These are phyloP conservation scores for Ametastegia equiseti DNA, from an alignment of 2,888 invertebrate species.

Conservation along the genomic window DNA sequence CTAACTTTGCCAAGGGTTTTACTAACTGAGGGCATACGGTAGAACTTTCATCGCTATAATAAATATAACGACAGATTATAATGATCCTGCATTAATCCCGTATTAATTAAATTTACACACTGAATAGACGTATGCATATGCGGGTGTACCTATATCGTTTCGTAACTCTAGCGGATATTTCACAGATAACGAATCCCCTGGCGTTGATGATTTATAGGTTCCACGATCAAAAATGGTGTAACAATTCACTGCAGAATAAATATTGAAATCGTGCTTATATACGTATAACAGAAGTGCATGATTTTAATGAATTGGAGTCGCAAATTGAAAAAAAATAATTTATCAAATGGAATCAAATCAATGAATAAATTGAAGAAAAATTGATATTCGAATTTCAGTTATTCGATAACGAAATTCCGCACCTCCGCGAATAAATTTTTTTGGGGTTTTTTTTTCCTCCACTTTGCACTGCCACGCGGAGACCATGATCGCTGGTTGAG, in stretches of 20 bases:
- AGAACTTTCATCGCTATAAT: neutral
- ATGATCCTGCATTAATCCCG: neutral
- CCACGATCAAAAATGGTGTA: neutral
- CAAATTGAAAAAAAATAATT: neutral
- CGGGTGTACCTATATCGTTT: neutral
- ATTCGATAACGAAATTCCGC: conserved; percentile 5
- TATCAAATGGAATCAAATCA: neutral
- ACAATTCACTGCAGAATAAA: conserved; percentile 16
- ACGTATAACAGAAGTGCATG: neutral
- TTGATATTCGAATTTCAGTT: neutral
- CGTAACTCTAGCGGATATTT: neutral
- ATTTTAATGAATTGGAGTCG: neutral
- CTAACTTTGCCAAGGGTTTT: neutral
- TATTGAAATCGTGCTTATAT: neutral
- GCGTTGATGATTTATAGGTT: neutral
- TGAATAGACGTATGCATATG: neutral
- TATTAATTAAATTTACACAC: conserved; percentile 11
- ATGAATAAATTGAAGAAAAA: neutral
- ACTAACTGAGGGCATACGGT: neutral
- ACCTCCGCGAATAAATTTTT: neutral
- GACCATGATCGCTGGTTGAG: conserved; percentile 17
- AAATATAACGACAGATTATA: neutral
- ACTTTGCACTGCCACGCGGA: neutral
- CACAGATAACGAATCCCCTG: neutral
- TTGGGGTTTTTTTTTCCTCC: neutral